phyloP scores from a whole-genome alignment of 2,797 vertebrate species.

The Kryptolebias ocellatus region DNA sequence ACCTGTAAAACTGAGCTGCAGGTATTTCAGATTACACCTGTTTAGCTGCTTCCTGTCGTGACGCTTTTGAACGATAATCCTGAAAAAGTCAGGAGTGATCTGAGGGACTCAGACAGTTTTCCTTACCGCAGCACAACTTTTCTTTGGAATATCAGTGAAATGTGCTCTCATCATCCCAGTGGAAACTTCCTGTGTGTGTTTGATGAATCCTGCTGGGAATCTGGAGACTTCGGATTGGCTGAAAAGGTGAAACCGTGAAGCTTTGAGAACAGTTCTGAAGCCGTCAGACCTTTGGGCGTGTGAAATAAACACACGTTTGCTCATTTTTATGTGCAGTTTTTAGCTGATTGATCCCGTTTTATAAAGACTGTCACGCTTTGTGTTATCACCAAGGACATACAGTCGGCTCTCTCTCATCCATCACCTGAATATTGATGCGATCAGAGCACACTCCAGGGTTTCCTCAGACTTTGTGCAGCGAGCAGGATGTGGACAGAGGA shows the following conservation, averaged over 20 bases:
- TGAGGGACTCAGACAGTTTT: too few relatives aligned
- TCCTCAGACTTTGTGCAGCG: background rate
- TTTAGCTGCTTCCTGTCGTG: too few relatives aligned
- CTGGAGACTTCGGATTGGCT: constrained; percentile 13
- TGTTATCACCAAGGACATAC: too few relatives aligned
- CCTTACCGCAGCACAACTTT: background rate
- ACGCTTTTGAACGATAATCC: too few relatives aligned
- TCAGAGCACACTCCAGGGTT: background rate
- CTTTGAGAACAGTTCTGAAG: too few relatives aligned
- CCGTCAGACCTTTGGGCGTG: too few relatives aligned
- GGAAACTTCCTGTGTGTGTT: background rate
- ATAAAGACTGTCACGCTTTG: too few relatives aligned
- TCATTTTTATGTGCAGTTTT: background rate
- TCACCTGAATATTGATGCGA: constrained; percentile 10
- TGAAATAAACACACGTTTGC: background rate
- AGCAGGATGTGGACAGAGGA: constrained; percentile 3
- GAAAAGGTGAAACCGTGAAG: background rate
- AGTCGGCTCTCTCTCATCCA: background rate
- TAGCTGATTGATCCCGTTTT: background rate
- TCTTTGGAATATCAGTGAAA: background rate
- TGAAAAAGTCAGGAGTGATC: too few relatives aligned
- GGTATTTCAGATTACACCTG: too few relatives aligned
- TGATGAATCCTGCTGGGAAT: background rate
- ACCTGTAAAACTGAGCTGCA: too few relatives aligned
- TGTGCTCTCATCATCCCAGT: background rate